These are phyloP conservation scores for Physocephala rufipes DNA, from an alignment of 2,888 invertebrate species.

Conservation along the genomic window DNA sequence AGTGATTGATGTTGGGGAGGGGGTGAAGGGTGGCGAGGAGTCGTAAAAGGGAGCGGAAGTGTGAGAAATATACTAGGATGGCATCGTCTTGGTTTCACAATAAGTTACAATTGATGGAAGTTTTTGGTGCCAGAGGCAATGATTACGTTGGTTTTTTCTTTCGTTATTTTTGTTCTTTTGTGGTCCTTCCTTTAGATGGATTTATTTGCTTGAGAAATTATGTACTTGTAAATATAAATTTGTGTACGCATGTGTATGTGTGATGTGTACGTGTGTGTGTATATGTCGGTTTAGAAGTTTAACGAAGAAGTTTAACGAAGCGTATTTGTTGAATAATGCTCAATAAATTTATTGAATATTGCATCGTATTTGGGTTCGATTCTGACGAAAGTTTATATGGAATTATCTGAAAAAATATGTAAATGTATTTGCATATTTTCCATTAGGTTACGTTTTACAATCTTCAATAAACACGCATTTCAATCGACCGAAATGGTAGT, in stretches of 20 bases:
- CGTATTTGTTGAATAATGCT: conserved; percentile 33
- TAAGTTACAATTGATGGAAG: background rate
- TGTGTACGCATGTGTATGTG: background rate
- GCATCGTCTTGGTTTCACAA: background rate
- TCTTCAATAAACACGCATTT: too few relatives aligned
- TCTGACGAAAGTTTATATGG: background rate
- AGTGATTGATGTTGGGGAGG: background rate
- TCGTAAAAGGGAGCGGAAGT: background rate
- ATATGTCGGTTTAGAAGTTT: too few relatives aligned
- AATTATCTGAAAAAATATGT: background rate
- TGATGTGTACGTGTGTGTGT: conserved; percentile 1
- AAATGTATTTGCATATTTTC: background rate
- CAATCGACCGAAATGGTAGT: too few relatives aligned
- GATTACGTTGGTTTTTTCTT: conserved; percentile 12
- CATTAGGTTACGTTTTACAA: too few relatives aligned
- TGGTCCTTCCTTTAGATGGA: conserved; percentile 22
- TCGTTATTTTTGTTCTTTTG: background rate
- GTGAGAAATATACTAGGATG: background rate
- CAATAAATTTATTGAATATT: conserved; percentile 41
- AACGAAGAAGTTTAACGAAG: conserved; percentile 42
- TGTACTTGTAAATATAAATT: too few relatives aligned
- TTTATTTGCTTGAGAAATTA: conserved; percentile 14
- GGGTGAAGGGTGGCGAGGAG: too few relatives aligned
- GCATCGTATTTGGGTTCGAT: background rate
- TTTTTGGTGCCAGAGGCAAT: conserved; percentile 14